Conservation (phyloP, 1,140 invertebrate species). For the Oryzaephilus surinamensis region DNA sequence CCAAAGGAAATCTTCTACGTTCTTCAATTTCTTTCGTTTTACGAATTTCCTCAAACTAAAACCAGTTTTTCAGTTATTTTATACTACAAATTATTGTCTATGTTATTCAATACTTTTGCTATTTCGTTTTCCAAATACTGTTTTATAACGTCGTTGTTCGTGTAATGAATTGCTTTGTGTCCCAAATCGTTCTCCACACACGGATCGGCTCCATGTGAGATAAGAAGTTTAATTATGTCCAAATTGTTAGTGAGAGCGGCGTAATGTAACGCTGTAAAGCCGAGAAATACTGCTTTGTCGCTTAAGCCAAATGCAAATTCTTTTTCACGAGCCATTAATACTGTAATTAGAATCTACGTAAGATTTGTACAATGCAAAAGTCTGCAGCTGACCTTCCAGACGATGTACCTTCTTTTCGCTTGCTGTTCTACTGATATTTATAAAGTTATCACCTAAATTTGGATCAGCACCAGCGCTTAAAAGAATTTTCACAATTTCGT, state of each 20-base stretch:
- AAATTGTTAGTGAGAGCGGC: constrained; percentile 66
- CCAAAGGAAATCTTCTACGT: constrained; percentile 76
- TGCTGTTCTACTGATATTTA: constrained; percentile 55
- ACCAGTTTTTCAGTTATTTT: not conserved
- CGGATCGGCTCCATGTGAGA: constrained; percentile 63
- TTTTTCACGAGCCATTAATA: constrained; percentile 31
- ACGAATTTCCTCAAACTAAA: constrained; percentile 42
- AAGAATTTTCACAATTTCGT: constrained; percentile 53
- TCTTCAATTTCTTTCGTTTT: constrained; percentile 63
- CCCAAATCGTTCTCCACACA: constrained; percentile 65
- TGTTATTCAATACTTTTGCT: constrained; percentile 19
- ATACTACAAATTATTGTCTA: too few species aligned
- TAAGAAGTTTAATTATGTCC: constrained; percentile 45
- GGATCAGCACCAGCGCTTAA: constrained; percentile 67
- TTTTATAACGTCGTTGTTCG: constrained; percentile 41
- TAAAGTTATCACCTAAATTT: constrained; percentile 70
- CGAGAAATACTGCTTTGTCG: constrained; percentile 63
- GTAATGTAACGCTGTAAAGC: constrained; percentile 86
- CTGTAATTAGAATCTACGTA: constrained; percentile 14
- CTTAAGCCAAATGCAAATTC: constrained; percentile 64
- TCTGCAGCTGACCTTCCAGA: constrained; percentile 30
- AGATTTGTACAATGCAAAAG: constrained; percentile 1
- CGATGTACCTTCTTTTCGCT: constrained; percentile 29
- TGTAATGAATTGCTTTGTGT: constrained; percentile 67
- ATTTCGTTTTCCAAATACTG: constrained; percentile 23